A percentile compares a stretch with the other conserved stretches of the same genome.
Evolutionary conservation across 2,888 invertebrate species (phyloP).

Genomic region (Phengaris alcon): DNA sequence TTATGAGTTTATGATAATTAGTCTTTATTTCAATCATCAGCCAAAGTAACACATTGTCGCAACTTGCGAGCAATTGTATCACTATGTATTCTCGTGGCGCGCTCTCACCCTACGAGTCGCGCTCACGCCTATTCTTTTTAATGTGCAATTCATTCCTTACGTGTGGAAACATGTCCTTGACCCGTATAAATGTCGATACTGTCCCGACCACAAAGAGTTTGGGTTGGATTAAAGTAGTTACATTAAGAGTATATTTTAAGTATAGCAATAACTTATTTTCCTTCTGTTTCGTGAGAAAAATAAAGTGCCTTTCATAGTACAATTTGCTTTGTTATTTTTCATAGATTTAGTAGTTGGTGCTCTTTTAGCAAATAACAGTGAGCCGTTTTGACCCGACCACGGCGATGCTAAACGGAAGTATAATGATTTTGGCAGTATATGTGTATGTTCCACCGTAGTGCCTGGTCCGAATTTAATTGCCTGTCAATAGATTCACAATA

Average conservation of each 20-base stretch:
- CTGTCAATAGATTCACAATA: too few relatives aligned
- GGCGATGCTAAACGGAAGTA: too few relatives aligned
- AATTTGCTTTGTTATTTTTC: slow-evolving; percentile 25
- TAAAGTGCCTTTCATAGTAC: slow-evolving; percentile 60
- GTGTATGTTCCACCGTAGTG: too few relatives aligned
- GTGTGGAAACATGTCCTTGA: slow-evolving; percentile 39
- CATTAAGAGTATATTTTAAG: slow-evolving; percentile 39
- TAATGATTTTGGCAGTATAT: too few relatives aligned
- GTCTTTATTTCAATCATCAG: slow-evolving; percentile 50
- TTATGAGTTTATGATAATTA: slow-evolving; percentile 59
- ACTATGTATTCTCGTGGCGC: not conserved
- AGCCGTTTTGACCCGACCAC: too few relatives aligned
- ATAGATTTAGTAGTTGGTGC: not conserved
- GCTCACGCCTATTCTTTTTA: slow-evolving; percentile 27
- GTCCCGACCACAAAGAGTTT: slow-evolving; percentile 39
- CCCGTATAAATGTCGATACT: slow-evolving; percentile 41
- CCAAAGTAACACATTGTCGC: slow-evolving; percentile 53
- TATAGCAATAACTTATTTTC: slow-evolving; percentile 53
- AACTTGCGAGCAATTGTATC: not conserved
- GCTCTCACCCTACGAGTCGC: not conserved
- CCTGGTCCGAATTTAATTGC: too few relatives aligned
- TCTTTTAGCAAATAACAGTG: too few relatives aligned
- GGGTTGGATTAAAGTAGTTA: slow-evolving; percentile 41
- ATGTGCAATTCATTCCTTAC: slow-evolving; percentile 41
- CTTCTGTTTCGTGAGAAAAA: slow-evolving; percentile 46